phyloP scores from a whole-genome alignment of 2,797 vertebrate species.

The Hydrolagus colliei region DNA sequence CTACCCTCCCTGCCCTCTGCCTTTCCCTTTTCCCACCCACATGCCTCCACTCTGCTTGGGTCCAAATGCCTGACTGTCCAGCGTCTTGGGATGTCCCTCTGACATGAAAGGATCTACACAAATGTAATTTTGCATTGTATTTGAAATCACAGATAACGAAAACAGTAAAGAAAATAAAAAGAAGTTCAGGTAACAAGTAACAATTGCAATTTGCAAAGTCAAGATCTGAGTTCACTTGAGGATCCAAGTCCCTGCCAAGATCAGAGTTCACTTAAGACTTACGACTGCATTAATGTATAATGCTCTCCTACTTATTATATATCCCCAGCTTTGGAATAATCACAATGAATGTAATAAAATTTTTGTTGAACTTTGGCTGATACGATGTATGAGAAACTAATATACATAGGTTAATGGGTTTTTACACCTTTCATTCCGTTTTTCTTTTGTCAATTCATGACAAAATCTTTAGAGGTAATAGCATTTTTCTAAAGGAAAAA shows the following conservation, averaged over 20 bases:
- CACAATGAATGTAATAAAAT: not conserved
- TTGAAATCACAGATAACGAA: too few relatives aligned
- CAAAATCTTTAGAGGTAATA: conserved; percentile 38
- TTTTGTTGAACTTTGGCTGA: not conserved
- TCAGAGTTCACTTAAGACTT: too few relatives aligned
- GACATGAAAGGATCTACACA: too few relatives aligned
- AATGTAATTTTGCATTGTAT: too few relatives aligned
- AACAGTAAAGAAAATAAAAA: too few relatives aligned
- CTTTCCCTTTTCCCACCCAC: not conserved
- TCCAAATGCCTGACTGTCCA: too few relatives aligned
- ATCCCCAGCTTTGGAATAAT: not conserved
- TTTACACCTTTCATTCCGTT: conserved; percentile 32
- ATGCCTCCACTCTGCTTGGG: not conserved
- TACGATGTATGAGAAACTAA: not conserved
- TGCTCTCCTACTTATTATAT: not conserved
- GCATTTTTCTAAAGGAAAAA: conserved; percentile 36
- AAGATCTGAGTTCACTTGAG: too few relatives aligned
- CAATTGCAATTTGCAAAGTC: too few relatives aligned
- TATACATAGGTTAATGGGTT: not conserved
- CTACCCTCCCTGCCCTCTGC: not conserved
- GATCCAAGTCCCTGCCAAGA: too few relatives aligned
- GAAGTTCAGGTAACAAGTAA: too few relatives aligned
- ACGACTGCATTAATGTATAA: too few relatives aligned
- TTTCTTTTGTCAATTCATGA: conserved; percentile 35
- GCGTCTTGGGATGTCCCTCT: too few relatives aligned